Evolutionary conservation across 2,888 invertebrate species (phyloP), one percentile per base, ranked within the genome.

Genomic region (Cancer borealis): DNA sequence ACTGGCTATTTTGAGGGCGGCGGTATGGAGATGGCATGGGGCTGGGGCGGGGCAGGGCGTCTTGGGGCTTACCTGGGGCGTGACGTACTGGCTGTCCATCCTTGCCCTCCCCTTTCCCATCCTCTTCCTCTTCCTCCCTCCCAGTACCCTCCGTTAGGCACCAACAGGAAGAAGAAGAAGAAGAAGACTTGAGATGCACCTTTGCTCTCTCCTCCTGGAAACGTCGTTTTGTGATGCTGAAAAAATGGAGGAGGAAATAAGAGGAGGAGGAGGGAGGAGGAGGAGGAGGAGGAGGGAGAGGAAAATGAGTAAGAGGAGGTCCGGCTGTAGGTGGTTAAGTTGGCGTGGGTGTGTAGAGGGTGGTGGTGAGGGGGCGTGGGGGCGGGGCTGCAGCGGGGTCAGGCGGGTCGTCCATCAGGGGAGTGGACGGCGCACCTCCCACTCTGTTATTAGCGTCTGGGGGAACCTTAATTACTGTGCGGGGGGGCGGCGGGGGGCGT

Each of bases 401-500:
- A 87, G 54, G 87, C 92, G 47, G 47, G 79, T 46, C 87, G 92
- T 84, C 21, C 92, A 84, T 92, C 87, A 92, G 87, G 87, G 79
- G 92, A 49, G 54, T 49, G 90, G 90, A 90, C 30, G 54, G n/a
- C 26, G 92, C 92, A 26, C 87, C 14, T 66, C 84, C 54, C 21
- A 73, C 54, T 45, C 54, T 92, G 87, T 87, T 87, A 92, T 87
- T 87, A 87, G 84, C 87, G 87, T 47, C 73, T 84, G 46, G 92
- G 92, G 79, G 79, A 26, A 26, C 47, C 30, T 54, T 92, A 87
- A 92, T 92, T 92, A 87, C 30, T 26, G 49, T 21, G 92, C 49
- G 92, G 47, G 21, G 21, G 39, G 12, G 91, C 54, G 91, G 14
- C 17, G 39, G 66, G 60, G 84, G 87, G 92, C 87, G 39, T 87